Base-by-base conservation (phyloP, 2,797 vertebrate species). In the Danio jaintianensis region DNA sequence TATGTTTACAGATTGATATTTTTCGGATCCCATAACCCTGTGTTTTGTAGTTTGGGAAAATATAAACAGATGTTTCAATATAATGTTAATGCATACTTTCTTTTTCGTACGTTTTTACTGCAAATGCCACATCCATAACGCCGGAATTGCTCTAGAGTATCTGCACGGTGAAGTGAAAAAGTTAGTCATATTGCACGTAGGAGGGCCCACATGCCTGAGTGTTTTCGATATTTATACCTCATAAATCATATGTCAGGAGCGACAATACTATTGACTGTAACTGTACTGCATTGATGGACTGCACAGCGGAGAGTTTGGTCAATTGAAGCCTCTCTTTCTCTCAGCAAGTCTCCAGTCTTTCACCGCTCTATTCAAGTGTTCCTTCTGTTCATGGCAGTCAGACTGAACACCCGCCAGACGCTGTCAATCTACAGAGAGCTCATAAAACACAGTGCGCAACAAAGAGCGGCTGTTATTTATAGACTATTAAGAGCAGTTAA, bases 141-240 rank as follows among this genome's bases (percentile, higher is more conserved):
- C n/a, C n/a, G n/a, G n/a, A n/a, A n/a, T n/a, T n/a, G n/a, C n/a
- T n/a, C n/a, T 29, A 29, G 29, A 29, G 29, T 29, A 29, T 29
- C 29, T 29, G 29, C 29, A 29, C 48, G 4, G 20, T 74, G 13
- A 48, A 48, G 1, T 62, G 22, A 74, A n/a, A 3, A 8, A 52
- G 18, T 53, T 59, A 48, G 52, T 58, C 45, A 50, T 22, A 22
- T 45, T 79, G 36, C 69, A 70, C 10, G 36, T 70, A 62, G 36
- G 47, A 71, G 45, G n/a, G 36, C 36, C 55, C 56, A 62, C 43
- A 67, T 61, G 55, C 47, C 48, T 45, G 10, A 63, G 10, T 59
- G 18, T 45, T 71, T 73, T 73, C 13, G 22, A 72, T 82, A 78
- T 66, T 72, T 66, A 68, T 52, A 82, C 18, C 69, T 73, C 75